Conservation (phyloP, 2,797 vertebrate species). For the Macropodus opercularis region DNA sequence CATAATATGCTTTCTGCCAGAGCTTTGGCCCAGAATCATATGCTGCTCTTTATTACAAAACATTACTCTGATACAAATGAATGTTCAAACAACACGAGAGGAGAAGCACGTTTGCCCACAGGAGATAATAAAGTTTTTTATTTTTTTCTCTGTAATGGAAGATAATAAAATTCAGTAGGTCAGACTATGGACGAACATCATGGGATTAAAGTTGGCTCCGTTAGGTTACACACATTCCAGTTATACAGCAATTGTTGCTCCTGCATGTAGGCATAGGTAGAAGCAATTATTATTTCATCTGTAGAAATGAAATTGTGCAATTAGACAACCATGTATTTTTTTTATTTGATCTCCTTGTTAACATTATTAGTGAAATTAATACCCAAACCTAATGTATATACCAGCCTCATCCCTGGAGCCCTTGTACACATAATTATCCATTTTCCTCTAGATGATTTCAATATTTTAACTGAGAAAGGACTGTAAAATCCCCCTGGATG, state of each 20-base stretch:
- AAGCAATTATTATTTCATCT: slow-evolving; percentile 26
- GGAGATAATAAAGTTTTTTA: slow-evolving; percentile 20
- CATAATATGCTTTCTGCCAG: slow-evolving; percentile 37
- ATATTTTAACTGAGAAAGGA: slow-evolving; percentile 5
- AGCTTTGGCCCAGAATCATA: slow-evolving; percentile 49
- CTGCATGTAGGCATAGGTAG: not conserved
- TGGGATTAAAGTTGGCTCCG: slow-evolving; percentile 25
- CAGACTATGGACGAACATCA: slow-evolving; percentile 23
- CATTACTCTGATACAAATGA: slow-evolving; percentile 45
- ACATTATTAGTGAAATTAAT: slow-evolving; percentile 19
- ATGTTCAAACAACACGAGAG: slow-evolving; percentile 19
- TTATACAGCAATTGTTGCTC: slow-evolving; percentile 3
- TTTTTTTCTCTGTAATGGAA: slow-evolving; percentile 1
- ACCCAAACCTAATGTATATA: not conserved
- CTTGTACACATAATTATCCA: slow-evolving; percentile 1
- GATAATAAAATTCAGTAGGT: slow-evolving; percentile 15
- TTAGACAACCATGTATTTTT: not conserved
- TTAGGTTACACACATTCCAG: slow-evolving; percentile 13
- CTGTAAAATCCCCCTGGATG: not conserved
- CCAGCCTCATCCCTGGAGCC: slow-evolving; percentile 1
- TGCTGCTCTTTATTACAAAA: slow-evolving; percentile 52
- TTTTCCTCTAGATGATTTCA: slow-evolving; percentile 13
- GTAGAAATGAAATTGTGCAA: not conserved
- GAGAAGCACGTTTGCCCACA: slow-evolving; percentile 19
- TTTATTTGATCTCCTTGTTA: slow-evolving; percentile 1